phyloP scores from a whole-genome alignment of 2,888 invertebrate species.

The Carcina quercana region DNA sequence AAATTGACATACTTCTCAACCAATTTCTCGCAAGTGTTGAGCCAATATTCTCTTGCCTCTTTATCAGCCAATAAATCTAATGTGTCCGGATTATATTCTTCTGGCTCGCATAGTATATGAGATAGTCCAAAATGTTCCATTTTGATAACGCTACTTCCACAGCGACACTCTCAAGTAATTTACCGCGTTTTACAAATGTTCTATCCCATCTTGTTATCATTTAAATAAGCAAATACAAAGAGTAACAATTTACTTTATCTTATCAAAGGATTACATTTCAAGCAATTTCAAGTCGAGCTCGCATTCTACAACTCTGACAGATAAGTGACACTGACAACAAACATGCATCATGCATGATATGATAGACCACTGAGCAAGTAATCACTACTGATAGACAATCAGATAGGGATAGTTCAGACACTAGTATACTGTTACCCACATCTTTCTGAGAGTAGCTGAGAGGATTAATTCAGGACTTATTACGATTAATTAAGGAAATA shows the following conservation, averaged over 20 bases:
- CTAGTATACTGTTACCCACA: no score
- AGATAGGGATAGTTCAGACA: no score
- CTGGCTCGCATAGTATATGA: constrained; percentile 82
- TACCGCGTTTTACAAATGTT: constrained; percentile 28
- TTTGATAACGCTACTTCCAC: constrained; percentile 18
- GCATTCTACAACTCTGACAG: no score
- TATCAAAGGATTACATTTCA: no score
- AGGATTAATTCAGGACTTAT: no score
- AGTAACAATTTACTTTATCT: constrained; percentile 37
- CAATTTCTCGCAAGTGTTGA: constrained; percentile 90
- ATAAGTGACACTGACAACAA: no score
- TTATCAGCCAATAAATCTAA: constrained; percentile 90
- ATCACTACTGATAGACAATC: no score
- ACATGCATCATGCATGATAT: no score
- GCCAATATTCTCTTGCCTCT: constrained; percentile 94
- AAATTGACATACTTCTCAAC: constrained; percentile 89
- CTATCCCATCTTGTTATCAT: constrained; percentile 51
- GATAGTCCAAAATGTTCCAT: constrained; percentile 66
- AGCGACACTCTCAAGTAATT: constrained; percentile 14
- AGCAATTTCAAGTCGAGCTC: no score
- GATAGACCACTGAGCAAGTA: no score
- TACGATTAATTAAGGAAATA: no score
- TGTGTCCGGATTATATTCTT: constrained; percentile 92
- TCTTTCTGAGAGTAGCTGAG: no score
- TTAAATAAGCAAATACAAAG: constrained; percentile 46